phyloP scores from a whole-genome alignment of 2,888 invertebrate species.

The Mesochorus sp. region DNA sequence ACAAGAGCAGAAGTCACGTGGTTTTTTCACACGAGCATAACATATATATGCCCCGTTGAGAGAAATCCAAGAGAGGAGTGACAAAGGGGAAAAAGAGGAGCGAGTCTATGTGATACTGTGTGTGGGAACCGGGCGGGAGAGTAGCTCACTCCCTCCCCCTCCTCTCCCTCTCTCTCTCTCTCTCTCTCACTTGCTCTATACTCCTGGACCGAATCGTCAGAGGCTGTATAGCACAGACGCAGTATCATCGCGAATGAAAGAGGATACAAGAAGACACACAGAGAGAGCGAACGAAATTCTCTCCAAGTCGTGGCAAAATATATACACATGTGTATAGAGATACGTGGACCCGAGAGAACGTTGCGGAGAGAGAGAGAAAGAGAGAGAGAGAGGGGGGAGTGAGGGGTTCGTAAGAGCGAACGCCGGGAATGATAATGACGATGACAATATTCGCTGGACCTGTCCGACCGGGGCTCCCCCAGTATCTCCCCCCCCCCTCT shows the following conservation, averaged over 20 bases:
- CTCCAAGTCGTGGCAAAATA: constrained; percentile 36
- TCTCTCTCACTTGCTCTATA: neutral
- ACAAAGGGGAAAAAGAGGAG: constrained; percentile 34
- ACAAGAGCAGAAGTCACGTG: constrained; percentile 58
- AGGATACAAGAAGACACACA: constrained; percentile 46
- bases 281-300: constrained; percentile 40
- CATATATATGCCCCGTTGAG: constrained; percentile 26
- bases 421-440: constrained; percentile 65
- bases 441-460: constrained; percentile 64
- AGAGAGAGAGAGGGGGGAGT: constrained; percentile 39
- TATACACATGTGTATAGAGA: neutral
- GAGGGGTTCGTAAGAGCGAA: constrained; percentile 50
- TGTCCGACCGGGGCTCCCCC: constrained; percentile 54
- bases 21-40: constrained; percentile 61
- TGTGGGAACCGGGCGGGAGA: constrained; percentile 53
- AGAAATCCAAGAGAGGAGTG: constrained; percentile 29
- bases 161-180: constrained; percentile 1
- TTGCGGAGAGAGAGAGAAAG: constrained; percentile 9
- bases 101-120: constrained; percentile 56
- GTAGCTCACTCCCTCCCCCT: constrained; percentile 30
- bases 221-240: constrained; percentile 32
- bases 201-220: constrained; percentile 35
- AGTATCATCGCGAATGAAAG: constrained; percentile 35
- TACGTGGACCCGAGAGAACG: too few relatives aligned
- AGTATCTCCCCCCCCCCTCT: neutral